A percentile compares a stretch with the other conserved stretches of the same genome.
phyloP scores from a whole-genome alignment of 2,888 invertebrate species.

The Rhodophaea formosa region DNA sequence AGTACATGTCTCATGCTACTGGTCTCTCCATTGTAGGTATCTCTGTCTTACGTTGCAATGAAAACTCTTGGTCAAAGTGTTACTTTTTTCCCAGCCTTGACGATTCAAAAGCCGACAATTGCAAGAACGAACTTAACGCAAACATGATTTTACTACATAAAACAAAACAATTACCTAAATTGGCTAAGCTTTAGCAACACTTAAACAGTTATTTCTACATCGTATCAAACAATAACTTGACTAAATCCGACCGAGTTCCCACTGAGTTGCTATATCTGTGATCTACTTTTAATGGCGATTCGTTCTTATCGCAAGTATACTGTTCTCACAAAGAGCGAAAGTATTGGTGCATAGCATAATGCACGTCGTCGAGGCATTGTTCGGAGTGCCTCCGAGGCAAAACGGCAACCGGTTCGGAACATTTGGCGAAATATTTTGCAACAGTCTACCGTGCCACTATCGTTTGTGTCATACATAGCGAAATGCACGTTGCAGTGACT shows the following conservation, averaged over 20 bases:
- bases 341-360: constrained; percentile 39
- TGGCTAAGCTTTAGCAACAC: constrained; percentile 42
- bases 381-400: constrained; percentile 27
- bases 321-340: constrained; percentile 53
- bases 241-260: constrained; percentile 52
- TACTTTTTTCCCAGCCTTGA: constrained; percentile 19
- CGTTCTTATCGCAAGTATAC: constrained; percentile 27
- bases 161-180: constrained; percentile 28
- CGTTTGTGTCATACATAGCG: constrained; percentile 13
- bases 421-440: constrained; percentile 68
- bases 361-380: constrained; percentile 37
- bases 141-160: constrained; percentile 19
- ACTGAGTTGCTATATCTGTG: constrained; percentile 34
- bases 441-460: constrained; percentile 34
- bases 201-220: constrained; percentile 45
- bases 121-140: constrained; percentile 16
- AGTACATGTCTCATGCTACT: not conserved
- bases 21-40: no score
- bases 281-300: constrained; percentile 24
- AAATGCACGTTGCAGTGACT: constrained; percentile 11
- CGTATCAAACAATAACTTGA: constrained; percentile 41
- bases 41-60: constrained; percentile 4
- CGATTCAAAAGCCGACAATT: constrained; percentile 13
- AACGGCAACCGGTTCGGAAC: constrained; percentile 59
- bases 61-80: constrained; percentile 17